phyloP scores from a whole-genome alignment of 1,140 invertebrate species.

The Coelopa frigida region DNA sequence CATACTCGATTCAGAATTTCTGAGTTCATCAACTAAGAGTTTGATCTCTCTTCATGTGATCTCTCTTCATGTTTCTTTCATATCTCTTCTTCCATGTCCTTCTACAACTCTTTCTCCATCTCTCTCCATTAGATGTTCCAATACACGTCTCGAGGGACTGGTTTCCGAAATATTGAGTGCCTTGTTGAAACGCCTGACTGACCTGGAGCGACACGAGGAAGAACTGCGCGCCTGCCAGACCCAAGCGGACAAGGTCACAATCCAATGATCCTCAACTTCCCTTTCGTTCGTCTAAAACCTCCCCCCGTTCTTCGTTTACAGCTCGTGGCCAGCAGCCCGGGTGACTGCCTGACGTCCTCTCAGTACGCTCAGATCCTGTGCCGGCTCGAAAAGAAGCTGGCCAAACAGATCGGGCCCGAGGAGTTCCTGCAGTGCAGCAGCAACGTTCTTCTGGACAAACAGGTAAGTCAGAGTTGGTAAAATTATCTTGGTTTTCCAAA shows the following conservation, averaged over 20 bases:
- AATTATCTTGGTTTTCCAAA: not conserved
- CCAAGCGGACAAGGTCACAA: slow-evolving; percentile 28
- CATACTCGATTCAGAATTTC: no score
- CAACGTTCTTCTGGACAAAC: slow-evolving; percentile 36
- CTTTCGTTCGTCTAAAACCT: no score
- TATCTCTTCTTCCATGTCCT: no score
- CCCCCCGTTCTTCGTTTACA: not conserved
- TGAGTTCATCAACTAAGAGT: no score
- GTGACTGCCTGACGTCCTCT: slow-evolving; percentile 34
- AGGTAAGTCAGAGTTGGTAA: slow-evolving; percentile 23
- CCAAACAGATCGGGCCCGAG: slow-evolving; percentile 41
- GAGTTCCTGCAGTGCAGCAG: slow-evolving; percentile 42
- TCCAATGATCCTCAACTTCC: not conserved
- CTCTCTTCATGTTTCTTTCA: no score
- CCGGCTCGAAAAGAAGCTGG: slow-evolving; percentile 39
- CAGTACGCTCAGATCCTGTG: slow-evolving; percentile 43
- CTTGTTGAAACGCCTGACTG: slow-evolving; percentile 46
- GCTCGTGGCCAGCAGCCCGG: slow-evolving; percentile 16
- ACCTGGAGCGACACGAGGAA: slow-evolving; percentile 43
- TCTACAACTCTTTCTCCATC: no score
- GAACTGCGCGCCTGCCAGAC: slow-evolving; percentile 41
- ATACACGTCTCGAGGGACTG: slow-evolving; percentile 38
- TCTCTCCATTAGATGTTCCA: slow-evolving; percentile 27
- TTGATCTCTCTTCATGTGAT: no score
- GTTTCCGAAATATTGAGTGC: slow-evolving; percentile 44